Conservation (phyloP, 2,797 vertebrate species). For the Pogonophryne albipinna region DNA sequence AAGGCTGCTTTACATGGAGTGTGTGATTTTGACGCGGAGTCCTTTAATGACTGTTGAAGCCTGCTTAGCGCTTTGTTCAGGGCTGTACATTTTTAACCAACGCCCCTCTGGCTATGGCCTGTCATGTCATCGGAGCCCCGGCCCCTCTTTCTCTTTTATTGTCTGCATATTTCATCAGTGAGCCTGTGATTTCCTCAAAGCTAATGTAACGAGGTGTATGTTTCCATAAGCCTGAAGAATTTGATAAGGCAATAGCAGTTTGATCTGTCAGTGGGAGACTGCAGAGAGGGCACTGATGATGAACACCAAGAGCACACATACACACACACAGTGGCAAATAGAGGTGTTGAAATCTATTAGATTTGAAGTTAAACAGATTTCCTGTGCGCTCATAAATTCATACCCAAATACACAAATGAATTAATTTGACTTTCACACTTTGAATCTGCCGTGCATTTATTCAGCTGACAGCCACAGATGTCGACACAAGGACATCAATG, state of each 20-base stretch:
- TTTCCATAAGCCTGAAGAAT: conserved; percentile 92
- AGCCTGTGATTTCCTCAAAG: conserved; percentile 91
- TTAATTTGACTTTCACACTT: conserved; percentile 24
- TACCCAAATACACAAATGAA: conserved; percentile 36
- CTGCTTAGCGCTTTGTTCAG: conserved; percentile 90
- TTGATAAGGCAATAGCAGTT: conserved; percentile 88
- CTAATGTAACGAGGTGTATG: conserved; percentile 89
- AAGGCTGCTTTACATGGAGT: conserved; percentile 81
- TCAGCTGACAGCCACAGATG: conserved; percentile 32
- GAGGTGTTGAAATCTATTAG: conserved; percentile 49
- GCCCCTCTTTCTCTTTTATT: conserved; percentile 84
- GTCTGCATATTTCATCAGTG: conserved; percentile 92
- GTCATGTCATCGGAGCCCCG: conserved; percentile 84
- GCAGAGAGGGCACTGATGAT: conserved; percentile 60
- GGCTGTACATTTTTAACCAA: conserved; percentile 90
- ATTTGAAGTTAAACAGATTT: conserved; percentile 58
- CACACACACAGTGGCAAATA: conserved; percentile 5
- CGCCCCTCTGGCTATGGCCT: conserved; percentile 90
- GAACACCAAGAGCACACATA: conserved; percentile 26
- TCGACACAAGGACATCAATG: conserved; percentile 5
- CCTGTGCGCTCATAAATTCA: conserved; percentile 23
- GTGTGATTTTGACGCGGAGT: conserved; percentile 78
- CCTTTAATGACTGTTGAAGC: conserved; percentile 91
- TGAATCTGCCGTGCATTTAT: conserved; percentile 23
- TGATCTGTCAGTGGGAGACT: conserved; percentile 77